These are phyloP conservation scores for Drosophila ezoana DNA, from an alignment of 2,888 invertebrate genomes.

Conservation along the genomic window DNA sequence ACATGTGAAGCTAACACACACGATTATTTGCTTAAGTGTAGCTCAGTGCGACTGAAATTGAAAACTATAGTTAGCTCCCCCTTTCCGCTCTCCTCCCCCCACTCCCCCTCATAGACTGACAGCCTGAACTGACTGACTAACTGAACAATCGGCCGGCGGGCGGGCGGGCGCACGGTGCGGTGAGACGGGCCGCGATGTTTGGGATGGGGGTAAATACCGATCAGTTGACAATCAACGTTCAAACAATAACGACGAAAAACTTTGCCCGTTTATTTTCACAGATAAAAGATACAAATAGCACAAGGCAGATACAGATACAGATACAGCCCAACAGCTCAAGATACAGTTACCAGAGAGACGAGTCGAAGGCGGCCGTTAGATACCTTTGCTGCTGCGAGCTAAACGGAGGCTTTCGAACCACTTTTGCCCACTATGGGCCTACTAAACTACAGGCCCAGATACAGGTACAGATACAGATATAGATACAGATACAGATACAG, in stretches of 20 bases:
- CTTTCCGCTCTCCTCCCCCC: not conserved
- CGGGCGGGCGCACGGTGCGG: no score
- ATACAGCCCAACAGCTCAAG: constrained; percentile 8
- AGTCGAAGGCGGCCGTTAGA: not conserved
- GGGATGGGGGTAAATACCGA: constrained; percentile 46
- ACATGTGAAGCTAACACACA: constrained; percentile 62
- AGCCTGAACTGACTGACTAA: constrained; percentile 27
- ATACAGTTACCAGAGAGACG: constrained; percentile 6
- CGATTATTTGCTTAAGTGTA: constrained; percentile 79
- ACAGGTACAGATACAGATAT: constrained; percentile 1
- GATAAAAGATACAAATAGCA: constrained; percentile 65
- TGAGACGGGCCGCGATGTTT: constrained; percentile 14
- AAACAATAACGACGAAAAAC: constrained; percentile 66
- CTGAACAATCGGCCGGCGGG: not conserved
- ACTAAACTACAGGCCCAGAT: constrained; percentile 15
- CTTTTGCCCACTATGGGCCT: not conserved
- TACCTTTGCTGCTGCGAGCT: not conserved
- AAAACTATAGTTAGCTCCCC: constrained; percentile 52
- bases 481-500: constrained; percentile 10
- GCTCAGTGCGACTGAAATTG: constrained; percentile 67
- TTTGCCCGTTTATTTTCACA: constrained; percentile 51
- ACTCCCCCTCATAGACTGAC: constrained; percentile 3
- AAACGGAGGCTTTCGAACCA: not conserved
- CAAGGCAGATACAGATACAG: constrained; percentile 23
- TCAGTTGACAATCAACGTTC: constrained; percentile 77